These are phyloP conservation scores for Gorsachius goisagi DNA, from an alignment of 2,113 vertebrate species.

Conservation along the genomic window DNA sequence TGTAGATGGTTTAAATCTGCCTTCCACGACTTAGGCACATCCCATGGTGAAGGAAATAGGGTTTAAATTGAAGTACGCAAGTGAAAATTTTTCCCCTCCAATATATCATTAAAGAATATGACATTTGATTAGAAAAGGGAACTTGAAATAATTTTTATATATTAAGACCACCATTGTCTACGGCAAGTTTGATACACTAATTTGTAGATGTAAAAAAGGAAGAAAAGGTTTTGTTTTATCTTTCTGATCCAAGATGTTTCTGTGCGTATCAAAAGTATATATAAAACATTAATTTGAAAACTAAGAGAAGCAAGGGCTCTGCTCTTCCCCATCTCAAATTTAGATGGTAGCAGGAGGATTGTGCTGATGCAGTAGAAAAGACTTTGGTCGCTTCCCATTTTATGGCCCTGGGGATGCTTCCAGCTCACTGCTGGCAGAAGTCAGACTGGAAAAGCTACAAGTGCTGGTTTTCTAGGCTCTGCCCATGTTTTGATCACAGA, in stretches of 20 bases:
- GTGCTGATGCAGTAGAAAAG: not conserved
- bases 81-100: not conserved
- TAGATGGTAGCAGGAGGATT: not conserved
- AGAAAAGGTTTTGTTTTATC: fast-evolving
- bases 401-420: not conserved
- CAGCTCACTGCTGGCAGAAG: not conserved
- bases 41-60: not conserved
- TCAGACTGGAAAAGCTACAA: not conserved
- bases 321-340: not conserved
- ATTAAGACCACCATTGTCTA: not conserved
- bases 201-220: not conserved
- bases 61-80: not conserved
- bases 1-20: not conserved
- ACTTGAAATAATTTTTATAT: not conserved
- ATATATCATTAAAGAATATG: not conserved
- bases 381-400: not conserved
- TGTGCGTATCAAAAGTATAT: not conserved
- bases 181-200: not conserved
- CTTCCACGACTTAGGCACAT: not conserved
- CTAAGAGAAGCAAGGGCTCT: not conserved
- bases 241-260: not conserved
- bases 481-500: not conserved
- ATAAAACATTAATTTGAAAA: not conserved
- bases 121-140: not conserved
- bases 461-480: not conserved